Percentiles rank a stretch among this genome's conserved stretches.
Evolutionary conservation across 2,888 invertebrate genomes (phyloP).

Genomic region (Nymphalis urticae): DNA sequence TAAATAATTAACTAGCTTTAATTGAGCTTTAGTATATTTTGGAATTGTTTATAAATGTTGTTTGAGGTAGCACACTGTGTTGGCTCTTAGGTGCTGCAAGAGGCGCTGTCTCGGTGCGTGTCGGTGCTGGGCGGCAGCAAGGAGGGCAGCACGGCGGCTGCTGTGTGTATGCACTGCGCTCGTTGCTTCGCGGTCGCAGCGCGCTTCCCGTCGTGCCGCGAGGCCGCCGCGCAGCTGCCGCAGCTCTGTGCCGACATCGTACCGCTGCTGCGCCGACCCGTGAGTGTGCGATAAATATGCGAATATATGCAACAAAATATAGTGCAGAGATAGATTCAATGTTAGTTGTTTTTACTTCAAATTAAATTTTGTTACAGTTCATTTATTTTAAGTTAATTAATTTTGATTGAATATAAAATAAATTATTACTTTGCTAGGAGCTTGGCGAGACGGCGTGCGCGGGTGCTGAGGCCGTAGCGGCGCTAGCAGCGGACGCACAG

Average conservation of each 20-base stretch:
- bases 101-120: slow-evolving; percentile 96
- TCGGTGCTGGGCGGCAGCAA: slow-evolving; percentile 91
- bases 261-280: slow-evolving; percentile 61
- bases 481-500: slow-evolving; percentile 91
- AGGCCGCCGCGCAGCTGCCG: slow-evolving; percentile 92
- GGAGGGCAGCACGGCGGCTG: slow-evolving; percentile 90
- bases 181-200: slow-evolving; percentile 98
- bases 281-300: slow-evolving; percentile 36
- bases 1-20: too few relatives aligned
- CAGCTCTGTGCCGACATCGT: slow-evolving; percentile 89
- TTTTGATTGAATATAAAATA: neutral
- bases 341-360: neutral
- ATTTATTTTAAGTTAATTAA: neutral
- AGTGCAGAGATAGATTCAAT: neutral
- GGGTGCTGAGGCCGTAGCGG: slow-evolving; percentile 94
- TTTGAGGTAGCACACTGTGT: too few relatives aligned
- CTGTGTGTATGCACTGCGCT: slow-evolving; percentile 95
- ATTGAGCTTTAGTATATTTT: too few relatives aligned
- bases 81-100: slow-evolving; percentile 84
- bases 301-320: neutral
- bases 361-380: too few relatives aligned
- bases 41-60: too few relatives aligned
- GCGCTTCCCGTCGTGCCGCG: slow-evolving; percentile 94
- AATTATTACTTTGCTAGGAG: slow-evolving; percentile 78
- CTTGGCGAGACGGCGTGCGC: slow-evolving; percentile 89